Evolutionary conservation across 2,797 vertebrate species (phyloP).

Genomic region (Cirrhinus mrigala): DNA sequence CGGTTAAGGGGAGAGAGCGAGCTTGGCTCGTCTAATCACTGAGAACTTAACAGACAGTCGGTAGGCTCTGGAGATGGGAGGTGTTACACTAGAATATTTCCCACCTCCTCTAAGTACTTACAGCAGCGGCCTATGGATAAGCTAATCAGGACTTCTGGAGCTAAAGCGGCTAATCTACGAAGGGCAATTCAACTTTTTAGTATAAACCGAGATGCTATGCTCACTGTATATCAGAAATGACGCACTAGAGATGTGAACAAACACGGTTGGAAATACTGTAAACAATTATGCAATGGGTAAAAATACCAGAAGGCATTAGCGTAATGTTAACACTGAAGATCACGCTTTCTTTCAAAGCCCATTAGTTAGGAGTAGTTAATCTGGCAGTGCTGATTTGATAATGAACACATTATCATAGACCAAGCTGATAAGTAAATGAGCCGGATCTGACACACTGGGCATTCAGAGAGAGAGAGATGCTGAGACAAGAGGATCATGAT

Average conservation of each 20-base stretch:
- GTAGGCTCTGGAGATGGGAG: conserved; percentile 24
- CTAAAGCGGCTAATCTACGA: not conserved
- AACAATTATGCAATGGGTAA: not conserved
- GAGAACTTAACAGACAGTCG: conserved; percentile 55
- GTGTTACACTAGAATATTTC: conserved; percentile 41
- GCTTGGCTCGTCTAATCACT: conserved; percentile 51
- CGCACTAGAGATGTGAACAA: not conserved
- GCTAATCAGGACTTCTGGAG: conserved; percentile 19
- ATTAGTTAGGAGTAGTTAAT: conserved; percentile 43
- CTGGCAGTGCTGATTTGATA: conserved; percentile 41
- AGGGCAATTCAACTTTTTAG: conserved; percentile 5
- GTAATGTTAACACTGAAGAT: not conserved
- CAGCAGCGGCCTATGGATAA: conserved; percentile 49
- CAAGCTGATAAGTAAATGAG: conserved; percentile 41
- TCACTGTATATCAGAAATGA: not conserved
- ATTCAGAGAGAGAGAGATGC: conserved; percentile 25
- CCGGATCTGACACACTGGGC: conserved; percentile 37
- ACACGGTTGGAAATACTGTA: not conserved
- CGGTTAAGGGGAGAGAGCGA: conserved; percentile 46
- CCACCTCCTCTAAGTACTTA: conserved; percentile 38
- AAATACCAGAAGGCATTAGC: conserved; percentile 9
- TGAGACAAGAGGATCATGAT: conserved; percentile 32
- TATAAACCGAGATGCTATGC: not conserved
- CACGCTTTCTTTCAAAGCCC: conserved; percentile 28
- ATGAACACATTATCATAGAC: conserved; percentile 44